Evolutionary conservation across 2,113 vertebrate species (phyloP).

Genomic region (Melanocharis versteri): DNA sequence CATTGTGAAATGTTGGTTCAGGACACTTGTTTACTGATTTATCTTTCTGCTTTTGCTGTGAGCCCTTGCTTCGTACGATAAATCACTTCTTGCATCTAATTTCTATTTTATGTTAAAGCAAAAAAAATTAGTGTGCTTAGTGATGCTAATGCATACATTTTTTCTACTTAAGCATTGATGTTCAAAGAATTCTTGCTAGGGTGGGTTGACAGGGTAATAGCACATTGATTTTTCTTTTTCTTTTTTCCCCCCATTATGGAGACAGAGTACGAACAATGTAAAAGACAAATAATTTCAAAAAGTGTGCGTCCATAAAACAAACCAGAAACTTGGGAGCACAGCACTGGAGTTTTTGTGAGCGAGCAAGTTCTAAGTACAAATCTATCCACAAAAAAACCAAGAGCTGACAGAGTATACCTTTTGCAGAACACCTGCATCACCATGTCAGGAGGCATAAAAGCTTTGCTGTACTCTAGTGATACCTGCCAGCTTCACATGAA

Average conservation of each 20-base stretch:
- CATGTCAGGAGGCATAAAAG: background rate
- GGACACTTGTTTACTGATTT: background rate
- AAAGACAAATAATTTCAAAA: slow-evolving; percentile 19
- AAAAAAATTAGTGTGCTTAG: slow-evolving; percentile 14
- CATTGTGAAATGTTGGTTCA: background rate
- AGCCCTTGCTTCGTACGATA: background rate
- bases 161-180: slow-evolving; percentile 16
- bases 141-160: slow-evolving; percentile 40
- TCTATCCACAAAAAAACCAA: background rate
- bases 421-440: background rate
- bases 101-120: slow-evolving; percentile 19
- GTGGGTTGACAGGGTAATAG: slow-evolving; percentile 51
- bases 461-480: background rate
- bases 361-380: background rate
- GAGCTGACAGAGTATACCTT: background rate
- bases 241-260: background rate
- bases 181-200: slow-evolving; percentile 30
- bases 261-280: background rate
- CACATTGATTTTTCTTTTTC: slow-evolving; percentile 48
- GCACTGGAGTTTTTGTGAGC: background rate
- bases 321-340: background rate
- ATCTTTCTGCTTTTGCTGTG: background rate
- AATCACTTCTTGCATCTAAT: background rate
- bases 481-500: background rate
- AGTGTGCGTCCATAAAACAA: background rate